These are phyloP conservation scores for Paramacrobiotus metropolitanus DNA, from an alignment of 1,140 invertebrate species.

Conservation along the genomic window DNA sequence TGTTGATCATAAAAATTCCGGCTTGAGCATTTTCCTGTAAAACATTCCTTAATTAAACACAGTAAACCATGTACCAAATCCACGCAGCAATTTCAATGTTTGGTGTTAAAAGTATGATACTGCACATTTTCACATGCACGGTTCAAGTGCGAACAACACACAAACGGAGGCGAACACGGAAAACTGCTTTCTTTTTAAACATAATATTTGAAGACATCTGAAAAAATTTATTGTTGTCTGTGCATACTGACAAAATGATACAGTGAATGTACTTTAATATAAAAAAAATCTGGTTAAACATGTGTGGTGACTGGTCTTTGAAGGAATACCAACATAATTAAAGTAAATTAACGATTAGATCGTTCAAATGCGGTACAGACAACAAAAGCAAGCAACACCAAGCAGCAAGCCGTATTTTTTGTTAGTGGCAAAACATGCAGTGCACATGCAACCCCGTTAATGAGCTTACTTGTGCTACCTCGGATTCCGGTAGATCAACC, in stretches of 20 bases:
- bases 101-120: neutral
- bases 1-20: neutral
- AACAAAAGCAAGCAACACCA: neutral
- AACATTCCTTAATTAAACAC: neutral
- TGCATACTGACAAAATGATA: no score
- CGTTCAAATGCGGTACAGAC: neutral
- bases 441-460: neutral
- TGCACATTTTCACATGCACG: neutral
- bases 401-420: neutral
- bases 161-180: neutral
- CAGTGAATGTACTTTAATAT: no score
- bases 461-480: neutral
- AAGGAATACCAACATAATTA: neutral
- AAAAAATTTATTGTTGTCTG: no score
- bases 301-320: neutral
- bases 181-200: neutral
- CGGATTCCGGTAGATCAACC: neutral
- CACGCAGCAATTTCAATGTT: neutral
- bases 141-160: neutral
- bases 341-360: neutral
- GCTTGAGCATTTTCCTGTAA: neutral
- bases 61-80: neutral
- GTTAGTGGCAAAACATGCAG: neutral
- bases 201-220: neutral
- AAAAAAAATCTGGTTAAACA: neutral